phyloP scores from a whole-genome alignment of 2,888 invertebrate species.

The Brachypterus glaber region DNA sequence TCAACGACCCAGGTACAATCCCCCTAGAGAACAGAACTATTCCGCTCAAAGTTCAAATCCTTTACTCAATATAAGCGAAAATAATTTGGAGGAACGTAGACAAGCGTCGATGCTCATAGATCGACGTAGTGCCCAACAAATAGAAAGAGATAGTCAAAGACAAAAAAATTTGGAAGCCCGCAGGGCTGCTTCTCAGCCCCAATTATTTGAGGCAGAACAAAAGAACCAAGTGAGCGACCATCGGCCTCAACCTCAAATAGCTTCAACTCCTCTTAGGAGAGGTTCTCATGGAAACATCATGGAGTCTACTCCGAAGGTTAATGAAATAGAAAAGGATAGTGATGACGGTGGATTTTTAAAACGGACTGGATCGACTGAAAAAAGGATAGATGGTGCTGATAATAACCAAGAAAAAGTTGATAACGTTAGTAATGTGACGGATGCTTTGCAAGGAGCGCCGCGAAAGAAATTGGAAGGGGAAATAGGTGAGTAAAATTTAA shows the following conservation, averaged over 20 bases:
- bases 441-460: conserved; percentile 35
- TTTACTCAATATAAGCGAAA: conserved; percentile 8
- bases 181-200: conserved; percentile 58
- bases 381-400: conserved; percentile 19
- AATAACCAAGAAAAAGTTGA: conserved; percentile 9
- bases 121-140: conserved; percentile 52
- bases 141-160: conserved; percentile 50
- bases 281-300: conserved; percentile 54
- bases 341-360: conserved; percentile 51
- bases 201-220: conserved; percentile 46
- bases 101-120: too few relatives aligned
- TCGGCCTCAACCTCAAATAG: conserved; percentile 37
- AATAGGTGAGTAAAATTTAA: conserved; percentile 21
- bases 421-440: conserved; percentile 27
- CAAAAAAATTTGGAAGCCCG: conserved; percentile 50
- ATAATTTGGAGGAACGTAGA: too few relatives aligned
- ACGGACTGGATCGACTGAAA: conserved; percentile 38
- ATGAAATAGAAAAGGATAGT: conserved; percentile 30
- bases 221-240: conserved; percentile 23
- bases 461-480: conserved; percentile 34
- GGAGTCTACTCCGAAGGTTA: conserved; percentile 33
- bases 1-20: conserved; percentile 23
- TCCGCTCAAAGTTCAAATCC: too few relatives aligned
- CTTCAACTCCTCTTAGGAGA: conserved; percentile 37
- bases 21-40: conserved; percentile 28